These are phyloP conservation scores for Amphipyra tragopoginis DNA, from an alignment of 2,888 invertebrate species.

Conservation along the genomic window DNA sequence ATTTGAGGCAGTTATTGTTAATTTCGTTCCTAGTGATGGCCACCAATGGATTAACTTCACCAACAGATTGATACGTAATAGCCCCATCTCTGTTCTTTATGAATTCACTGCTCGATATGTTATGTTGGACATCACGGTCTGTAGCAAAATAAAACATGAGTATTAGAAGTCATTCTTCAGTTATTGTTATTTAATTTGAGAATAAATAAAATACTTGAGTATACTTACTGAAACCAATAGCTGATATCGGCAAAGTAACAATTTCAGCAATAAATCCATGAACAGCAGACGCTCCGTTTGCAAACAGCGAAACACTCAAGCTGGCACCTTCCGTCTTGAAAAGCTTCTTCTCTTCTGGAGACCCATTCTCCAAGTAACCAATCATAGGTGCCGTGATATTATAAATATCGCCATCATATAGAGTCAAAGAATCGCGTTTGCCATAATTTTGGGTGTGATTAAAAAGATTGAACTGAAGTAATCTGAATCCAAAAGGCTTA, in stretches of 20 bases:
- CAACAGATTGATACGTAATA: slow-evolving; percentile 96
- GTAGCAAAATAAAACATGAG: slow-evolving; percentile 56
- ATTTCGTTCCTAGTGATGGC: slow-evolving; percentile 97
- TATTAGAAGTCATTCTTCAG: not conserved
- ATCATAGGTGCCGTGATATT: slow-evolving; percentile 94
- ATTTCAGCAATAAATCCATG: slow-evolving; percentile 99
- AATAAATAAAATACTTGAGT: not conserved
- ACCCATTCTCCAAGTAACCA: slow-evolving; percentile 93
- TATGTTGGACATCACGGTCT: slow-evolving; percentile 98
- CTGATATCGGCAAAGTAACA: slow-evolving; percentile 97
- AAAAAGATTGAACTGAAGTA: slow-evolving; percentile 97
- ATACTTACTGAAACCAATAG: slow-evolving; percentile 95
- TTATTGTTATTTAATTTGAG: not conserved
- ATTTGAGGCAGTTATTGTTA: slow-evolving; percentile 94
- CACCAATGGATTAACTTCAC: slow-evolving; percentile 97
- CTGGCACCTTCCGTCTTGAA: slow-evolving; percentile 94
- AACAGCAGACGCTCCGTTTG: slow-evolving; percentile 97
- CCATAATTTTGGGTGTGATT: slow-evolving; percentile 95
- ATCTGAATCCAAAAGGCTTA: slow-evolving; percentile 96
- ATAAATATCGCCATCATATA: slow-evolving; percentile 98
- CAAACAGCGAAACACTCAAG: slow-evolving; percentile 96
- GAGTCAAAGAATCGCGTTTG: slow-evolving; percentile 94
- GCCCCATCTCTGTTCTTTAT: slow-evolving; percentile 96
- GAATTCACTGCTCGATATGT: slow-evolving; percentile 95
- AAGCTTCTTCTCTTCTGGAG: slow-evolving; percentile 92